Conservation (phyloP, 2,113 vertebrate species). For the Cottus gobio region DNA sequence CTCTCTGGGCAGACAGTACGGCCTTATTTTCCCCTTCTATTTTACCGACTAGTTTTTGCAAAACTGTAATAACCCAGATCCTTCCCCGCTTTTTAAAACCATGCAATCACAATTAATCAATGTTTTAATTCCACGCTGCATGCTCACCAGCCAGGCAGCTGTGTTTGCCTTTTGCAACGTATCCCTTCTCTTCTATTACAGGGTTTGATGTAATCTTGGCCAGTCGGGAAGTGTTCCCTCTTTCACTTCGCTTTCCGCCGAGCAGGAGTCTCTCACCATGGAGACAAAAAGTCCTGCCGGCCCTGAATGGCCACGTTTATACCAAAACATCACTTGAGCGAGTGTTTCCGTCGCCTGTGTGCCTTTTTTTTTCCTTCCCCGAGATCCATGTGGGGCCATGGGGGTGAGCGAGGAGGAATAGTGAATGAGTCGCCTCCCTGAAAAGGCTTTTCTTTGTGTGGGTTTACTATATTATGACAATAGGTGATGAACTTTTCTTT, state of each 20-base stretch:
- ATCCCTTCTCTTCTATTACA: slow-evolving; percentile 49
- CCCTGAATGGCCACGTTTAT: slow-evolving; percentile 54
- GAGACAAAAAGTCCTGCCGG: slow-evolving; percentile 53
- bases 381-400: slow-evolving; percentile 21
- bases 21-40: not conserved
- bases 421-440: slow-evolving; percentile 34
- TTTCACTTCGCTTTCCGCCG: slow-evolving; percentile 50
- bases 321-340: slow-evolving; percentile 58
- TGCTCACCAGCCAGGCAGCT: slow-evolving; percentile 37
- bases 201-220: slow-evolving; percentile 62
- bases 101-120: slow-evolving; percentile 51
- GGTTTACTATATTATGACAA: slow-evolving; percentile 28
- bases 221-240: slow-evolving; percentile 23
- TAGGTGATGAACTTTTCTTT: slow-evolving; percentile 9
- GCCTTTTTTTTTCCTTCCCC: slow-evolving; percentile 1
- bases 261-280: slow-evolving; percentile 61
- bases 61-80: slow-evolving; percentile 18
- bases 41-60: not conserved
- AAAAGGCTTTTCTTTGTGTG: slow-evolving; percentile 44
- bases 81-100: slow-evolving; percentile 22
- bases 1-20: not conserved
- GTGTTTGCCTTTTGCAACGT: slow-evolving; percentile 51
- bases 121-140: slow-evolving; percentile 27
- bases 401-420: slow-evolving; percentile 15
- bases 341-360: slow-evolving; percentile 46